Evolutionary conservation across 2,888 invertebrate species (phyloP).

Genomic region (Eurois occulta): DNA sequence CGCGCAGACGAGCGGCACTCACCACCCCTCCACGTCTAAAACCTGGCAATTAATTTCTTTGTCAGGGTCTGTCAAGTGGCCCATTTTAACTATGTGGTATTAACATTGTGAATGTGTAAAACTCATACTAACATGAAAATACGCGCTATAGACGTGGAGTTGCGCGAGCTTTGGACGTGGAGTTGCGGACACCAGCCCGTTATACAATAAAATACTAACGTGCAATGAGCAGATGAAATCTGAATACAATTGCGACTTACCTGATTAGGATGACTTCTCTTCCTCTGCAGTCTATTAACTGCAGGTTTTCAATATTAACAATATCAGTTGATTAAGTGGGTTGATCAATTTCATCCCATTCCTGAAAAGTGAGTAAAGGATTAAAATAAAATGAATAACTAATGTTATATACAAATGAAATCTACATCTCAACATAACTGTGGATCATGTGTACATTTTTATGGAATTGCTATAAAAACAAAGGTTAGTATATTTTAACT

Average conservation of each 20-base stretch:
- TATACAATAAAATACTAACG: not conserved
- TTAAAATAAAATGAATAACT: constrained; percentile 36
- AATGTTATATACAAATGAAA: constrained; percentile 15
- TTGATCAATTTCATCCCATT: constrained; percentile 58
- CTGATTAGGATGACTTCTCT: constrained; percentile 21
- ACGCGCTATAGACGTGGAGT: no score
- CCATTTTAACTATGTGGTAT: not conserved
- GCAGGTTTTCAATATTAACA: constrained; percentile 44
- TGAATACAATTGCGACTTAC: constrained; percentile 23
- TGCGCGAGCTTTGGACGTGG: no score
- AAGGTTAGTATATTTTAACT: not conserved
- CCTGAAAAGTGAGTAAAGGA: constrained; percentile 55
- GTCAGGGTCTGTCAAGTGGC: not conserved
- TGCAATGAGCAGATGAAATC: not conserved
- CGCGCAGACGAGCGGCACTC: not conserved
- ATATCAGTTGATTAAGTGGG: constrained; percentile 41
- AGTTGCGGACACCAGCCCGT: no score
- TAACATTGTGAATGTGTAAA: not conserved
- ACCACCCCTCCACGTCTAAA: not conserved
- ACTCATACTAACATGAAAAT: not conserved
- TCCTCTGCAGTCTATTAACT: constrained; percentile 33
- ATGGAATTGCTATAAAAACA: not conserved
- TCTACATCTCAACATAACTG: constrained; percentile 47
- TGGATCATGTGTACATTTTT: constrained; percentile 2
- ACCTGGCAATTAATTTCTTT: not conserved